Conservation (phyloP, 1,140 invertebrate species). For the Limonius californicus region DNA sequence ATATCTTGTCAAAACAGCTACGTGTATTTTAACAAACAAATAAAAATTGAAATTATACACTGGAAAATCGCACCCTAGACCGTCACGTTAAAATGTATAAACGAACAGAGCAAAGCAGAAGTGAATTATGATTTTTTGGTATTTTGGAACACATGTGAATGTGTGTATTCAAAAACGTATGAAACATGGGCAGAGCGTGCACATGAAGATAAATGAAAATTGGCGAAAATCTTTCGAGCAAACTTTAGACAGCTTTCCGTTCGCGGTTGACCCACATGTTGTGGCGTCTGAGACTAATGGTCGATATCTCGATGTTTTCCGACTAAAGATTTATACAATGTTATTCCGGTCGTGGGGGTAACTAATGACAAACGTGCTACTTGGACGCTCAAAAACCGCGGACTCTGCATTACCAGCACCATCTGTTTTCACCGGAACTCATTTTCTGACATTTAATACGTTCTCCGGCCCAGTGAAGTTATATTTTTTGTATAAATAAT, state of each 20-base stretch:
- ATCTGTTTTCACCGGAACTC: not conserved
- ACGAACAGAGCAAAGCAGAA: no score
- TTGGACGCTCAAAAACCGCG: conserved; percentile 1
- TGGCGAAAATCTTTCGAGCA: not conserved
- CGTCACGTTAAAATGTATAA: no score
- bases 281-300: conserved; percentile 15
- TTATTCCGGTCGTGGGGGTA: conserved; percentile 30
- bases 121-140: no score
- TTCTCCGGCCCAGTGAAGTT: not conserved
- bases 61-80: no score
- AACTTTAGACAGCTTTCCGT: not conserved
- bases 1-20: no score
- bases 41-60: no score
- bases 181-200: no score
- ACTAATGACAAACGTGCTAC: conserved; percentile 34
- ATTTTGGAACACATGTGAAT: no score
- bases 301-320: conserved; percentile 24
- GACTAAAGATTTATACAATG: conserved; percentile 32
- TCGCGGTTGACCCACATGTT: not conserved
- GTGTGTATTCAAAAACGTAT: no score
- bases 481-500: not conserved
- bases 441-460: not conserved
- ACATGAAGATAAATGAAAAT: not conserved
- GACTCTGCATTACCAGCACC: not conserved
- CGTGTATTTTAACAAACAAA: no score